Evolutionary conservation across 2,113 vertebrate genomes (phyloP), one percentile per base, ranked within the genome.

Genomic region (Coreoperca whiteheadi): DNA sequence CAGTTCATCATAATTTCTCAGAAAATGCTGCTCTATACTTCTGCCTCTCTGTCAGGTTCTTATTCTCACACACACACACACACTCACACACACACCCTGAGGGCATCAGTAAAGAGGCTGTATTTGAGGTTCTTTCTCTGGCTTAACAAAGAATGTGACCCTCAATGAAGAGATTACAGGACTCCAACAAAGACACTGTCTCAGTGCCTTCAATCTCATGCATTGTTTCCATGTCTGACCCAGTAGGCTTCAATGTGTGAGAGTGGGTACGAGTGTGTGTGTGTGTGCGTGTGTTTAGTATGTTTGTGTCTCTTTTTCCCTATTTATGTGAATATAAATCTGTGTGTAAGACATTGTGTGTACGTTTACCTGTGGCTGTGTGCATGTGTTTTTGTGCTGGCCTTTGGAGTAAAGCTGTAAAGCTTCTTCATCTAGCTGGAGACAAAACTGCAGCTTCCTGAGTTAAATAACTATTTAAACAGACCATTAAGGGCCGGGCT

Each of bases 111-210:
- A 83, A 74, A 61, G 48, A 73, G 76, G 76, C 81, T 82, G 75
- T 59, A 82, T 87, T 84, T 76, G 71, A 88, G 88, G 67, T 79
- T 81, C 81, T 82, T 86, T 89, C 74, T 82, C 23, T 74, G 2
- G 67, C 81, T 74, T 73, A 83, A 90, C 84, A 92, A 90, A 94
- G 88, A 90, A 87, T 91, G 87, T 77, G 85, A 82, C 87, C 84
- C 88, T 91, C 74, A 87, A 75, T 76, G 87, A 85, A 70, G 74
- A 88, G 89, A 93, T 93, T 88, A 91, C 91, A 90, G 74, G 84
- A 80, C 74, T 76, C 72, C 51, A 76, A 90, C 91, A 89, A 91
- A 93, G 90, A 94, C 83, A 76, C 88, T 63, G 77, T 90, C 82
- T 94, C 90, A 88, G 37, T 88, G 88, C 74, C 68, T 79, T 72